phyloP scores from a whole-genome alignment of 2,888 invertebrate species.

The Gasteruption jaculator region DNA sequence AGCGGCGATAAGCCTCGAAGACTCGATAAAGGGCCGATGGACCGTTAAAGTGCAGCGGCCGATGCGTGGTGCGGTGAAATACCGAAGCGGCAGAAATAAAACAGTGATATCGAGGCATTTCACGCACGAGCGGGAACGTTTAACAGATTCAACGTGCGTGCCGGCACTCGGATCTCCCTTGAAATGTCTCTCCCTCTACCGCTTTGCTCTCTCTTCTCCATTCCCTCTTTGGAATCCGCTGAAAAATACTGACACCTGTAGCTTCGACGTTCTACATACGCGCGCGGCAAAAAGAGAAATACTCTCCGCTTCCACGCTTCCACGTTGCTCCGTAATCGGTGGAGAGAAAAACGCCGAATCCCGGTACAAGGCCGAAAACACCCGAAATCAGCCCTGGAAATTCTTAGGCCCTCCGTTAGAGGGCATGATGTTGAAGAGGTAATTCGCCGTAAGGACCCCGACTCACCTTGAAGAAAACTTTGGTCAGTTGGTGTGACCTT shows the following conservation, averaged over 20 bases:
- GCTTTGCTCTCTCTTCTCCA: conserved; percentile 29
- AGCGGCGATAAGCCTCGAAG: no score
- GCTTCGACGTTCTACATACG: conserved; percentile 50
- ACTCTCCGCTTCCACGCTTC: neutral
- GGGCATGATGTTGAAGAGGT: no score
- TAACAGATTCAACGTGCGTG: conserved; percentile 52
- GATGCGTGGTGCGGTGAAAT: conserved; percentile 14
- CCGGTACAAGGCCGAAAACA: no score
- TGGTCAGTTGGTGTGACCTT: no score
- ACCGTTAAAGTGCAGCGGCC: neutral
- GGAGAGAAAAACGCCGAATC: no score
- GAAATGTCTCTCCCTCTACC: conserved; percentile 22
- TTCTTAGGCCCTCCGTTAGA: no score
- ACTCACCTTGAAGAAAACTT: no score
- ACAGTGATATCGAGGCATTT: conserved; percentile 52
- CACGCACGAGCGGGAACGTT: conserved; percentile 52
- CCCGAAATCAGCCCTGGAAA: no score
- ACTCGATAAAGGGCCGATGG: no score
- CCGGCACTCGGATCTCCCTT: conserved; percentile 38
- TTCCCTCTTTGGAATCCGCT: conserved; percentile 34
- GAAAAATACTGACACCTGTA: conserved; percentile 53
- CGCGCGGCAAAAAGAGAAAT: conserved; percentile 22
- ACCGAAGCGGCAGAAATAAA: conserved; percentile 47
- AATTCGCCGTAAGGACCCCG: no score
- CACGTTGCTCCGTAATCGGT: neutral